These are phyloP conservation scores for Drosophila persimilis DNA, from an alignment of 1,140 invertebrate species.

Conservation along the genomic window DNA sequence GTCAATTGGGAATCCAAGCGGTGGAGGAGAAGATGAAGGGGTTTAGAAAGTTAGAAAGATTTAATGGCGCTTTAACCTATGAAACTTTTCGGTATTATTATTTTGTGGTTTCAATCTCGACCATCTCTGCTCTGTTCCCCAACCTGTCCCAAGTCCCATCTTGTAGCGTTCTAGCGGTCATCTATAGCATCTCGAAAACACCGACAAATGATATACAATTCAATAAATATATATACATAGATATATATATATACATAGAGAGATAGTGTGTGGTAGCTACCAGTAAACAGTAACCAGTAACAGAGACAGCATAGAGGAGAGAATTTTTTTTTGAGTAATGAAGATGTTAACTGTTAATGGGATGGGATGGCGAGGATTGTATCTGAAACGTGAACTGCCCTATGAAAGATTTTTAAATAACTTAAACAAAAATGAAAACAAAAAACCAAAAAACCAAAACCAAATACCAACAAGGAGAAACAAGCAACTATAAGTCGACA, in stretches of 20 bases:
- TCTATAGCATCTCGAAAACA: constrained; percentile 36
- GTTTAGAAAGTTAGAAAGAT: constrained; percentile 2
- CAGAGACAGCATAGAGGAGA: constrained; percentile 5
- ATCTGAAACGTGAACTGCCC: constrained; percentile 74
- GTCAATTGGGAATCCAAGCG: too few species aligned
- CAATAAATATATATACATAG: constrained; percentile 44
- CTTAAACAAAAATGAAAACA: not conserved
- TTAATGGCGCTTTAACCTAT: constrained; percentile 36
- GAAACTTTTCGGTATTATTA: constrained; percentile 45
- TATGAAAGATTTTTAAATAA: constrained; percentile 65
- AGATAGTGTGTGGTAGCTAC: constrained; percentile 18
- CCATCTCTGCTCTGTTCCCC: constrained; percentile 29
- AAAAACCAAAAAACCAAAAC: not conserved
- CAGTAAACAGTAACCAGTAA: not conserved
- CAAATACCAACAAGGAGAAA: constrained; percentile 30
- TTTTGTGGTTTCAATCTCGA: constrained; percentile 42
- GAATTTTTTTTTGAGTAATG: constrained; percentile 37
- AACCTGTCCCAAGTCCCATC: constrained; percentile 10
- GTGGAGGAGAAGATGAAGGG: not conserved
- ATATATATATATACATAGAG: constrained; percentile 36
- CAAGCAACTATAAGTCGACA: constrained; percentile 16
- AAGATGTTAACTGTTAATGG: constrained; percentile 22
- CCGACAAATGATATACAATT: constrained; percentile 61
- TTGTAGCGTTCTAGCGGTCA: constrained; percentile 25
- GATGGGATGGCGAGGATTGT: constrained; percentile 51